Percentiles rank a stretch among this genome's conserved stretches.
phyloP scores from a whole-genome alignment of 1,140 invertebrate genomes.

The Zaprionus tsacasi region DNA sequence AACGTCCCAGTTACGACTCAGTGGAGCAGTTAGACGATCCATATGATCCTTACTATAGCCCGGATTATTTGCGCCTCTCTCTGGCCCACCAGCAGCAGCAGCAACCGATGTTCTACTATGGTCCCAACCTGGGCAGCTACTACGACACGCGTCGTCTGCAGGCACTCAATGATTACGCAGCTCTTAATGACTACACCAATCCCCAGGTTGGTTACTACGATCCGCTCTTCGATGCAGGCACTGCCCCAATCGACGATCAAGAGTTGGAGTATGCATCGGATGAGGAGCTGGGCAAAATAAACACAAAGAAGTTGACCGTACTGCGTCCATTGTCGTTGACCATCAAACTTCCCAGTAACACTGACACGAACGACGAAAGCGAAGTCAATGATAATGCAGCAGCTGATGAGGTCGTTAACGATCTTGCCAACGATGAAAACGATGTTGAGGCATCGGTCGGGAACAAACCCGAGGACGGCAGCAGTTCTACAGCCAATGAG shows the following conservation, averaged over 20 bases:
- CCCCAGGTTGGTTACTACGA: conserved; percentile 37
- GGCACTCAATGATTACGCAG: conserved; percentile 37
- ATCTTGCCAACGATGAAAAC: conserved; percentile 23
- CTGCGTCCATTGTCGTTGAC: conserved; percentile 47
- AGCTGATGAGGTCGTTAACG: not conserved
- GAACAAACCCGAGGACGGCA: not conserved
- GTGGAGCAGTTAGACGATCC: conserved; percentile 43
- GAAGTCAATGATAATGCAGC: conserved; percentile 11
- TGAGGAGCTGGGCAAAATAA: conserved; percentile 31
- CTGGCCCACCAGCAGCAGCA: conserved; percentile 27
- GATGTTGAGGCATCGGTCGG: not conserved
- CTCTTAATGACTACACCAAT: no score
- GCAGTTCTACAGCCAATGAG: conserved; percentile 12
- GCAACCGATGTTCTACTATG: conserved; percentile 64
- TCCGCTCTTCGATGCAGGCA: conserved; percentile 1
- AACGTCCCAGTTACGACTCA: conserved; percentile 35
- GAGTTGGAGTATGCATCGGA: conserved; percentile 3
- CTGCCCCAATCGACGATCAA: not conserved
- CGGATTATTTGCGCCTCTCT: not conserved
- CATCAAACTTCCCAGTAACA: conserved; percentile 1
- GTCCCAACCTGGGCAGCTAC: conserved; percentile 50
- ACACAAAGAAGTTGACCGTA: conserved; percentile 46
- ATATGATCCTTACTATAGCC: conserved; percentile 45
- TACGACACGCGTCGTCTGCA: conserved; percentile 62
- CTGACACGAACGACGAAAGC: not conserved